Evolutionary conservation across 2,113 vertebrate species (phyloP).

Genomic region (Abramis brama): DNA sequence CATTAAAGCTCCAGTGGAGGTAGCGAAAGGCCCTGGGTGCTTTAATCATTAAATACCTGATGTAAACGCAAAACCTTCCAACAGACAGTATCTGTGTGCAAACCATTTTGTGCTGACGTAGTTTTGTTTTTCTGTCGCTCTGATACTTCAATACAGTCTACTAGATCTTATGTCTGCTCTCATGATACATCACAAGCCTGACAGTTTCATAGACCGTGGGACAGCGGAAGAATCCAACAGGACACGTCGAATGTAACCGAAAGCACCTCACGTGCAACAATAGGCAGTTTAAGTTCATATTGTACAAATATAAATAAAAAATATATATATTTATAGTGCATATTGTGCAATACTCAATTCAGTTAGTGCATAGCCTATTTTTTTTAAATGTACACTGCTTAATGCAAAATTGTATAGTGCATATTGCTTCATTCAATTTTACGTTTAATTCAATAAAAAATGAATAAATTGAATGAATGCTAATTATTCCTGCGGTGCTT

Average conservation of each 20-base stretch:
- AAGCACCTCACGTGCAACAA: background rate
- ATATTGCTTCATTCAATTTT: background rate
- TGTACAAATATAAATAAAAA: background rate
- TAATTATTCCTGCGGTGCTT: background rate
- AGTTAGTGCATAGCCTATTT: background rate
- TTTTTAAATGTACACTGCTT: background rate
- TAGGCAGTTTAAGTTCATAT: background rate
- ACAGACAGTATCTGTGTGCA: background rate
- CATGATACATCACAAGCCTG: background rate
- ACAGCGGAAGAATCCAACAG: background rate
- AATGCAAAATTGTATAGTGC: background rate
- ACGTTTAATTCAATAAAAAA: background rate
- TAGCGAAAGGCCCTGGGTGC: background rate
- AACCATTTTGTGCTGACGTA: background rate
- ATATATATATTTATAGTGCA: background rate
- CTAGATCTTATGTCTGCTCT: background rate
- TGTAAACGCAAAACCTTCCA: background rate
- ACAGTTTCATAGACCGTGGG: background rate
- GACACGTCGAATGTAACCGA: background rate
- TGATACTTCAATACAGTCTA: background rate
- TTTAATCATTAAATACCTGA: constrained; percentile 32
- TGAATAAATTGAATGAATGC: background rate
- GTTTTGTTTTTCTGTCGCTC: background rate
- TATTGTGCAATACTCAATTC: background rate
- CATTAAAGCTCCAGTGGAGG: constrained; percentile 41